These are phyloP conservation scores for Petromus typicus DNA, from an alignment of 2,113 vertebrate species.

Conservation along the genomic window DNA sequence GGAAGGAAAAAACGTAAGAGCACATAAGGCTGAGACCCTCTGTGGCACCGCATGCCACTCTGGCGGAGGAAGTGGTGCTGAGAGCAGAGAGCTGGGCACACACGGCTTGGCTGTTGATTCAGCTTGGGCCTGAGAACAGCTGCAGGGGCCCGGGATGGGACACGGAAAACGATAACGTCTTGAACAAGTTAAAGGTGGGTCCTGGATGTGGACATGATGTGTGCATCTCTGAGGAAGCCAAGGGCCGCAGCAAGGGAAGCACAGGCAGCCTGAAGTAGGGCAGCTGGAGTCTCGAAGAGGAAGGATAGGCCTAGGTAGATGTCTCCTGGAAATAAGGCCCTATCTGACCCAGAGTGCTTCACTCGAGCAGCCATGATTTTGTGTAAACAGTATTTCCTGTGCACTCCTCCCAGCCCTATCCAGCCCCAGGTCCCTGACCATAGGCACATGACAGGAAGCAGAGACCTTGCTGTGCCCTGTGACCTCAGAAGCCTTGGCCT, in stretches of 20 bases:
- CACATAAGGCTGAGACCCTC: background rate
- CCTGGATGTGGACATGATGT: too few species aligned
- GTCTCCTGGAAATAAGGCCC: too few species aligned
- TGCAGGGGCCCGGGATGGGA: accelerated
- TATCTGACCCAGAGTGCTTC: background rate
- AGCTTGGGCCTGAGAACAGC: background rate
- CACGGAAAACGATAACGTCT: background rate
- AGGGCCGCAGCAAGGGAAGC: background rate
- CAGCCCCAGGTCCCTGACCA: accelerated
- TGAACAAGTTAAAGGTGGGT: background rate
- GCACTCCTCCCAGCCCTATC: accelerated
- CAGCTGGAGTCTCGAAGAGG: background rate
- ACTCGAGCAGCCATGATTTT: background rate
- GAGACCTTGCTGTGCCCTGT: accelerated
- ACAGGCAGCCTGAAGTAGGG: background rate
- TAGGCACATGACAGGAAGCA: accelerated
- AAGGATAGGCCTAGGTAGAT: accelerated
- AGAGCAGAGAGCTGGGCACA: accelerated
- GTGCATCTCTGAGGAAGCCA: background rate
- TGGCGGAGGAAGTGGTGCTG: too few species aligned
- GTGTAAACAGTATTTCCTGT: background rate
- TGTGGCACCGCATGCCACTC: background rate
- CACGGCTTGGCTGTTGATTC: accelerated
- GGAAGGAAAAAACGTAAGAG: background rate
- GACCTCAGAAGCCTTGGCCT: background rate